These are phyloP conservation scores for Mylabris sibirica DNA, from an alignment of 2,888 invertebrate species.

Conservation along the genomic window DNA sequence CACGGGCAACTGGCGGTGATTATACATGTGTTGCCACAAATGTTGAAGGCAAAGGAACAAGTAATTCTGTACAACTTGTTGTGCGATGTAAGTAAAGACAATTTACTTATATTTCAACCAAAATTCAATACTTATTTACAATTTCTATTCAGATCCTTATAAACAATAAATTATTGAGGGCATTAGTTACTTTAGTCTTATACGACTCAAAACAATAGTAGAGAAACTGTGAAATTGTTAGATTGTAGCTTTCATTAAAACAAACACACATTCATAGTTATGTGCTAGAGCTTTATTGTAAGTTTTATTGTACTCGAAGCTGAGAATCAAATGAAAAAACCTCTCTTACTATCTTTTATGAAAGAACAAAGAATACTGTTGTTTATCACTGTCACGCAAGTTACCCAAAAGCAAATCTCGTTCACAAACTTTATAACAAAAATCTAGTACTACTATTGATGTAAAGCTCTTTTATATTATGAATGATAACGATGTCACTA, in stretches of 20 bases:
- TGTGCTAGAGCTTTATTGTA: slow-evolving; percentile 27
- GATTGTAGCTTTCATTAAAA: background rate
- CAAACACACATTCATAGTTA: slow-evolving; percentile 23
- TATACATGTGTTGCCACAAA: slow-evolving; percentile 88
- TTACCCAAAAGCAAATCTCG: slow-evolving; percentile 22
- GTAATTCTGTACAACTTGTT: slow-evolving; percentile 74
- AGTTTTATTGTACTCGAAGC: slow-evolving; percentile 29
- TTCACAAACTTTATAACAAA: slow-evolving; percentile 30
- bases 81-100: slow-evolving; percentile 71
- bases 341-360: slow-evolving; percentile 20
- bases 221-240: background rate
- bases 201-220: background rate
- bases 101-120: background rate
- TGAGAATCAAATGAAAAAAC: slow-evolving; percentile 12
- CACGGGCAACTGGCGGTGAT: slow-evolving; percentile 82
- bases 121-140: background rate
- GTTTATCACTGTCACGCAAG: slow-evolving; percentile 31
- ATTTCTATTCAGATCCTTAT: background rate
- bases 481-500: background rate
- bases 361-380: slow-evolving; percentile 20
- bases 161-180: background rate
- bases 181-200: background rate
- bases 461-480: background rate
- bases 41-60: slow-evolving; percentile 81
- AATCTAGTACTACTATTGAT: slow-evolving; percentile 16